Conservation (phyloP, 2,888 invertebrate genomes). For the Xylocampa areola region DNA sequence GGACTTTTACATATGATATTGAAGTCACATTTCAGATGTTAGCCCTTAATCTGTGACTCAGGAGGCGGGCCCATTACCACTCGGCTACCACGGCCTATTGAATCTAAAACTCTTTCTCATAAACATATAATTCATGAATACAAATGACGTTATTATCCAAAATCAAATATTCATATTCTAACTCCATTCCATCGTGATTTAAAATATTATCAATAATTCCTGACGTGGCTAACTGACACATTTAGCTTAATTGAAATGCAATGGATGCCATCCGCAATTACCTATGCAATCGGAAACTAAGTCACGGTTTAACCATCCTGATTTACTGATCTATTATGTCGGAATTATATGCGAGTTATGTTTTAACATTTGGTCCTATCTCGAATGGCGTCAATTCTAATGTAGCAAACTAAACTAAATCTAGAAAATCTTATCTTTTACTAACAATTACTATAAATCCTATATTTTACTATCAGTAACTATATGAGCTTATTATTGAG, state of each 20-base stretch:
- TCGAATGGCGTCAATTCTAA: constrained; percentile 15
- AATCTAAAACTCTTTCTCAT: neutral
- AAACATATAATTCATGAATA: constrained; percentile 17
- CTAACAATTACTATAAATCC: too few species aligned
- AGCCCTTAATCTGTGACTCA: too few species aligned
- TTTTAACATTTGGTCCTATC: constrained; percentile 4
- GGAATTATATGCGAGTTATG: neutral
- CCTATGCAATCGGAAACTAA: constrained; percentile 34
- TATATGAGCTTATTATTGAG: too few species aligned
- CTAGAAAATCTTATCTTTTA: too few species aligned
- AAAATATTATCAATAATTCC: constrained; percentile 31
- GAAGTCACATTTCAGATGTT: too few species aligned
- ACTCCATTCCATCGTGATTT: constrained; percentile 16
- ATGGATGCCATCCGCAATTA: constrained; percentile 33
- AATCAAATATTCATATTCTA: constrained; percentile 32
- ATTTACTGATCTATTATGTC: constrained; percentile 31
- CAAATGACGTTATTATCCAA: constrained; percentile 26
- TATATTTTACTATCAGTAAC: too few species aligned
- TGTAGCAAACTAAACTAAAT: too few species aligned
- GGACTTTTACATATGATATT: too few species aligned
- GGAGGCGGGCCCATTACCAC: too few species aligned
- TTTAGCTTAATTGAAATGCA: constrained; percentile 52
- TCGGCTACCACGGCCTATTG: too few species aligned
- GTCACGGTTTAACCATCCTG: constrained; percentile 27
- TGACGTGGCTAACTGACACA: constrained; percentile 23